These are phyloP conservation scores for Saguinus imperator DNA, from an alignment of 2,113 vertebrate genomes.

Conservation along the genomic window DNA sequence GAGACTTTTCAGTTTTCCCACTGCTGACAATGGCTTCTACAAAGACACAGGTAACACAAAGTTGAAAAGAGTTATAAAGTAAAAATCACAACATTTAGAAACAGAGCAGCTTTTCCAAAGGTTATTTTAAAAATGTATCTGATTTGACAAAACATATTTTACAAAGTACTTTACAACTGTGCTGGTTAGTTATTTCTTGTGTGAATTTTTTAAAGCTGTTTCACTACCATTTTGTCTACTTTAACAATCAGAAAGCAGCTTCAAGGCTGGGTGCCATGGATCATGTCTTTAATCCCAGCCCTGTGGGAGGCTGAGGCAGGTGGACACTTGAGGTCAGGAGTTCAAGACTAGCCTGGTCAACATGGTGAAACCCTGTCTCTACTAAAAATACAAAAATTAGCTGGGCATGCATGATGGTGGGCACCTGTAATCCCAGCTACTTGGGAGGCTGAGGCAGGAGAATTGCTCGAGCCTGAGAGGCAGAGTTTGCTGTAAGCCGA, in stretches of 20 bases:
- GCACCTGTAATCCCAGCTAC: no score
- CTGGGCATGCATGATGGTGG: no score
- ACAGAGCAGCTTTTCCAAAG: neutral
- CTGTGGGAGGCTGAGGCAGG: no score
- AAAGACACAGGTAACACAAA: slow-evolving; percentile 69
- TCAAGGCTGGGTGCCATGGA: neutral
- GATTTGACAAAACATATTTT: neutral
- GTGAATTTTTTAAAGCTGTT: neutral
- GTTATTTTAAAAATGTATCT: neutral
- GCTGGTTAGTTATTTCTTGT: neutral
- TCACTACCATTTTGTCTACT: neutral
- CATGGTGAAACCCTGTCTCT: no score
- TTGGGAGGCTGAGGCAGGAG: no score
- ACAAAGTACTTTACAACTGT: neutral
- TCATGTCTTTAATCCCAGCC: no score
- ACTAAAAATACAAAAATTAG: no score
- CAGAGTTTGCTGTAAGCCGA: no score
- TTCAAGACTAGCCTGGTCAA: no score
- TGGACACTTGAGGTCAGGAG: no score
- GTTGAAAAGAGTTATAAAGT: slow-evolving; percentile 6
- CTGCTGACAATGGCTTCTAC: slow-evolving; percentile 95
- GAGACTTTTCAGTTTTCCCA: slow-evolving; percentile 95
- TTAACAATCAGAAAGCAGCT: neutral
- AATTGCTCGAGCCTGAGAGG: no score
- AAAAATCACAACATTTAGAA: neutral